Percentiles rank a stretch among this genome's conserved stretches.
phyloP scores from a whole-genome alignment of 2,113 vertebrate species.

The Lontra canadensis region DNA sequence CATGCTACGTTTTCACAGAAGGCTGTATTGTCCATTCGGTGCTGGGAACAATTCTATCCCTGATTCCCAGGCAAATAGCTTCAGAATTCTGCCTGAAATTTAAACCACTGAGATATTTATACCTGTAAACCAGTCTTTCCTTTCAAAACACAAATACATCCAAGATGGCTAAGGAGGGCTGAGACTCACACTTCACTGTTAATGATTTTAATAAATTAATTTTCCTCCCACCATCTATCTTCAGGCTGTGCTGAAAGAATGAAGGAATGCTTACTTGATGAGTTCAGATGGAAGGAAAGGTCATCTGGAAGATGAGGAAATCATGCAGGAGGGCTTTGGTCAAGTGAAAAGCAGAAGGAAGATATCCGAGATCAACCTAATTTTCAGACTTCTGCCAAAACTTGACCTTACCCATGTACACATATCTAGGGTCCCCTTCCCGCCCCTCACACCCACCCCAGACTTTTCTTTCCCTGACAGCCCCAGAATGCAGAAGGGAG shows the following conservation, averaged over 20 bases:
- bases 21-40: slow-evolving; percentile 19
- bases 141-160: slow-evolving; percentile 27
- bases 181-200: neutral
- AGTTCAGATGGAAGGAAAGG: neutral
- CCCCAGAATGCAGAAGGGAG: neutral
- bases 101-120: slow-evolving; percentile 17
- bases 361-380: neutral
- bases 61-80: neutral
- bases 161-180: neutral
- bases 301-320: neutral
- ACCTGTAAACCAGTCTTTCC: neutral
- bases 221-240: slow-evolving; percentile 2
- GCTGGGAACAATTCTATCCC: slow-evolving; percentile 21
- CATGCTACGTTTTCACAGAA: slow-evolving; percentile 18
- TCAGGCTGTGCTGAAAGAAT: neutral
- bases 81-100: slow-evolving; percentile 50
- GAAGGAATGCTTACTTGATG: neutral
- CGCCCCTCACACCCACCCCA: fast-evolving
- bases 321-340: neutral
- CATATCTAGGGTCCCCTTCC: neutral
- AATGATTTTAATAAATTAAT: slow-evolving; percentile 40
- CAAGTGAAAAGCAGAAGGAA: neutral
- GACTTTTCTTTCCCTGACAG: neutral
- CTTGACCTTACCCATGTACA: neutral
- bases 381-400: neutral